phyloP scores from a whole-genome alignment of 2,113 vertebrate species.

The Aix galericulata region DNA sequence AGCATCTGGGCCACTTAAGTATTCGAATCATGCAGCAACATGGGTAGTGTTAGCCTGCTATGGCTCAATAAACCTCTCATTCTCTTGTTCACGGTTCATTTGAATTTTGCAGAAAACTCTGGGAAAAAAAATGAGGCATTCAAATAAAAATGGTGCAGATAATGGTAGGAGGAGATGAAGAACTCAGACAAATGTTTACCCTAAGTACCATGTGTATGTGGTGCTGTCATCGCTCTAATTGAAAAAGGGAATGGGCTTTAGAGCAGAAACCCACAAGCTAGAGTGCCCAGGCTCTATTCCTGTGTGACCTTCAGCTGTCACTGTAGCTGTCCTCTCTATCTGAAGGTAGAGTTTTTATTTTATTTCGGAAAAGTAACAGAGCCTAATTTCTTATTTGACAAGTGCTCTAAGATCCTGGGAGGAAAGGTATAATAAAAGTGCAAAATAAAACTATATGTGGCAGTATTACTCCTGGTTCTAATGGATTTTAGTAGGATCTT shows the following conservation, averaged over 20 bases:
- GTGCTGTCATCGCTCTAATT: constrained; percentile 49
- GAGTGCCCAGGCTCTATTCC: not conserved
- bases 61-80: constrained; percentile 72
- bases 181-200: constrained; percentile 70
- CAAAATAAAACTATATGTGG: constrained; percentile 65
- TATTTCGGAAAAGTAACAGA: constrained; percentile 21
- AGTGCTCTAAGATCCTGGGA: constrained; percentile 31
- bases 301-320: constrained; percentile 58
- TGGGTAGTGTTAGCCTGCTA: constrained; percentile 63
- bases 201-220: constrained; percentile 31
- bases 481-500: constrained; percentile 61
- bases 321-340: not conserved
- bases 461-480: constrained; percentile 50
- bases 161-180: constrained; percentile 69
- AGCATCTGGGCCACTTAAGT: constrained; percentile 66
- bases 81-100: constrained; percentile 72
- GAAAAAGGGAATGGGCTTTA: constrained; percentile 45
- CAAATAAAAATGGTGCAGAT: constrained; percentile 62
- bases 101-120: constrained; percentile 72
- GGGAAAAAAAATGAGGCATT: constrained; percentile 49
- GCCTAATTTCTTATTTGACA: constrained; percentile 64
- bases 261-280: constrained; percentile 20
- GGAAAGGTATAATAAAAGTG: constrained; percentile 49
- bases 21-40: constrained; percentile 67
- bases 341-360: constrained; percentile 37